Evolutionary conservation across 2,113 vertebrate genomes (phyloP).

Genomic region (Nipponia nippon): DNA sequence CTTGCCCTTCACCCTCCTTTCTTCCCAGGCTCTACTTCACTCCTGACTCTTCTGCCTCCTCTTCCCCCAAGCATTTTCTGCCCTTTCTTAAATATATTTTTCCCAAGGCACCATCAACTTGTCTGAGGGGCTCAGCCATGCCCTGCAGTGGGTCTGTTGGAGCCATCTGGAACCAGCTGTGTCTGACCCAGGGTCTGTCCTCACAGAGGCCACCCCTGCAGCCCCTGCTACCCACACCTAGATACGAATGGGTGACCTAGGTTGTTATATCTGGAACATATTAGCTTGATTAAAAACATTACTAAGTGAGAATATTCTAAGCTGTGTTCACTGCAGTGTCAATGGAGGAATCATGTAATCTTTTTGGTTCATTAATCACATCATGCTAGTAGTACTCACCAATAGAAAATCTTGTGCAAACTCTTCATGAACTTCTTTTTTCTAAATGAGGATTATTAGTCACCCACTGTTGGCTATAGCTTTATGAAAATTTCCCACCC

Average conservation of each 20-base stretch:
- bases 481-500: not conserved
- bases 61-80: not conserved
- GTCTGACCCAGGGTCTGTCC: accelerated
- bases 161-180: accelerated
- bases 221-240: accelerated
- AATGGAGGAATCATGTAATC: not conserved
- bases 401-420: not conserved
- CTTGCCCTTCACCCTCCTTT: accelerated
- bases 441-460: not conserved
- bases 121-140: accelerated
- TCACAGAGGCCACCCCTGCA: accelerated
- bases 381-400: not conserved
- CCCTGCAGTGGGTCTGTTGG: accelerated
- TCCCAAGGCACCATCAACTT: accelerated
- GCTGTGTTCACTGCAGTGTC: not conserved
- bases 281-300: not conserved
- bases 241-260: not conserved
- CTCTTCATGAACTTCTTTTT: not conserved
- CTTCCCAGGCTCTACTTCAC: not conserved
- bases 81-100: accelerated
- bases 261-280: not conserved
- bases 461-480: not conserved
- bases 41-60: not conserved
- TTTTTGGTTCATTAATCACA: not conserved
- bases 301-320: not conserved